These are phyloP conservation scores for Cryptocephalus moraei DNA, from an alignment of 2,888 invertebrate species.

Conservation along the genomic window DNA sequence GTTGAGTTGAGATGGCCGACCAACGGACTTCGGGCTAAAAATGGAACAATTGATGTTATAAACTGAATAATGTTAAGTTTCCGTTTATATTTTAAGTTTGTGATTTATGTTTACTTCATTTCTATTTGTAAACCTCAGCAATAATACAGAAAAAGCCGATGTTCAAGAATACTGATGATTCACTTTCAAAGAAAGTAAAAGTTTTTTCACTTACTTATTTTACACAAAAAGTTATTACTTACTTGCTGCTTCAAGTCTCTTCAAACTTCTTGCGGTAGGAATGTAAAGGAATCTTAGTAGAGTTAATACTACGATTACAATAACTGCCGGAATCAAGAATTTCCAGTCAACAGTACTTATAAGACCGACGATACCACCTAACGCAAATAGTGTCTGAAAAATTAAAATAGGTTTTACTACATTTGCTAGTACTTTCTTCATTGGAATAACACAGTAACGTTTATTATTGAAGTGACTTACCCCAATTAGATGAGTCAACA, in stretches of 20 bases:
- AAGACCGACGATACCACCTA: slow-evolving; percentile 11
- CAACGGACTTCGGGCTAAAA: slow-evolving; percentile 31
- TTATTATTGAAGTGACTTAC: slow-evolving; percentile 8
- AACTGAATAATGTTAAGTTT: too few relatives aligned
- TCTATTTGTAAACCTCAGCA: too few relatives aligned
- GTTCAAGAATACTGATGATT: too few relatives aligned
- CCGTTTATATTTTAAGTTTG: too few relatives aligned
- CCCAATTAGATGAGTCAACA: slow-evolving; percentile 12
- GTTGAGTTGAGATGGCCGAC: slow-evolving; percentile 32
- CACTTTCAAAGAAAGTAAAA: too few relatives aligned
- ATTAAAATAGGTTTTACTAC: neutral
- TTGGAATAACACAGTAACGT: too few relatives aligned
- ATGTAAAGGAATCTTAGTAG: slow-evolving; percentile 13
- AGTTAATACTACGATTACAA: slow-evolving; percentile 11
- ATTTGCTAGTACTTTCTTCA: too few relatives aligned
- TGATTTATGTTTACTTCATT: too few relatives aligned
- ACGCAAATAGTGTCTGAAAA: slow-evolving; percentile 8
- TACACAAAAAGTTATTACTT: slow-evolving; percentile 1
- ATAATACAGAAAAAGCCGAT: too few relatives aligned
- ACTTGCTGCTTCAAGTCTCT: slow-evolving; percentile 17
- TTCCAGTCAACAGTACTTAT: slow-evolving; percentile 14
- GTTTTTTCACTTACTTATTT: too few relatives aligned
- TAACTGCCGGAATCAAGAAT: slow-evolving; percentile 12
- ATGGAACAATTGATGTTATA: neutral
- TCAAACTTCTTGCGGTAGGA: slow-evolving; percentile 18